Evolutionary conservation across 2,888 invertebrate genomes (phyloP).

Genomic region (Chydorus sphaericus): DNA sequence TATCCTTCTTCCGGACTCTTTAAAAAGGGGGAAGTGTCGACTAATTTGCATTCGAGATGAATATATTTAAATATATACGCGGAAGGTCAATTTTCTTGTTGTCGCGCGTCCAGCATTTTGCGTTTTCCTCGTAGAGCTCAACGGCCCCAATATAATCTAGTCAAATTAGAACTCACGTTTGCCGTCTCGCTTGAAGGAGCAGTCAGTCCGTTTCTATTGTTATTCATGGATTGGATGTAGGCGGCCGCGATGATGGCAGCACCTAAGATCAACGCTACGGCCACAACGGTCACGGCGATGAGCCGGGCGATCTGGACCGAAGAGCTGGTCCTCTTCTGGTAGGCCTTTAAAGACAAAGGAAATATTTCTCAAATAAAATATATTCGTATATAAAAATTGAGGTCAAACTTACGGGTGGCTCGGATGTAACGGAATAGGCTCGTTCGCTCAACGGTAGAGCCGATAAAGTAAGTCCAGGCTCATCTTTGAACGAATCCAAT

Average conservation of each 20-base stretch:
- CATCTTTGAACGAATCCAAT: constrained; percentile 1
- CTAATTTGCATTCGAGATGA: too few relatives aligned
- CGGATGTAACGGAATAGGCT: constrained; percentile 9
- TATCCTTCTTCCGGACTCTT: too few relatives aligned
- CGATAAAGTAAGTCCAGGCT: constrained; percentile 3
- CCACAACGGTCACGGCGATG: constrained; percentile 64
- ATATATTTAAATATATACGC: too few relatives aligned
- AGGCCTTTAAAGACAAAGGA: constrained; percentile 25
- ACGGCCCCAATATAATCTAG: too few relatives aligned
- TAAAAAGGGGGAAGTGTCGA: too few relatives aligned
- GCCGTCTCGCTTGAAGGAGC: background rate
- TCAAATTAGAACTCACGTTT: constrained; percentile 5
- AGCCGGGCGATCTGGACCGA: constrained; percentile 77
- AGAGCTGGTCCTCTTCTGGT: constrained; percentile 46
- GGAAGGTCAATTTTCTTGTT: too few relatives aligned
- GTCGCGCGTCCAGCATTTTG: too few relatives aligned
- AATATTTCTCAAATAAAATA: background rate
- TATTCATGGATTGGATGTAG: constrained; percentile 58
- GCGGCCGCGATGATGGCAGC: constrained; percentile 68
- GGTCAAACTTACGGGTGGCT: constrained; percentile 7
- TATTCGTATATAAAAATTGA: background rate
- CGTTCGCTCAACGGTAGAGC: too few relatives aligned
- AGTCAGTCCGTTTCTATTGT: background rate
- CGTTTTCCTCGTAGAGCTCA: too few relatives aligned
- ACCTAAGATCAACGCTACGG: constrained; percentile 64